Conservation (phyloP, 2,113 vertebrate species). For the Lanius ludovicianus region DNA sequence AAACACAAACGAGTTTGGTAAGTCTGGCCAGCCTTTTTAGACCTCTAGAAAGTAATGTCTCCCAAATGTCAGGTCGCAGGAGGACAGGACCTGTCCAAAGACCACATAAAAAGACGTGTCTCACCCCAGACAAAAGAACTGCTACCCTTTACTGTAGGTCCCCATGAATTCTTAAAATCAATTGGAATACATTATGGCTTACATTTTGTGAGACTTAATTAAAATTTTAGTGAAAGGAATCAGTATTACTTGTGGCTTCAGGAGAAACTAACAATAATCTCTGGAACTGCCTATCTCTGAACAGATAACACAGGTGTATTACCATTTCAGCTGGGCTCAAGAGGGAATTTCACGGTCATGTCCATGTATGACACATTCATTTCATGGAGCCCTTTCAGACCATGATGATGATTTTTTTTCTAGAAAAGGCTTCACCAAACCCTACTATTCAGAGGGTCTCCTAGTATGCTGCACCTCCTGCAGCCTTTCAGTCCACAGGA, state of each 20-base stretch:
- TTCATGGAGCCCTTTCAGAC: not conserved
- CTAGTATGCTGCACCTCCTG: not conserved
- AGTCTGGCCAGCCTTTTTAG: not conserved
- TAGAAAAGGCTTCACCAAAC: not conserved
- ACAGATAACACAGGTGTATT: no score
- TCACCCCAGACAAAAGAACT: not conserved
- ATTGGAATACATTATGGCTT: not conserved
- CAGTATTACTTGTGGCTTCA: not conserved
- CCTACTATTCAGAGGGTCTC: accelerated
- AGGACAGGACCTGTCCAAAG: not conserved
- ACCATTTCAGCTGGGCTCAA: not conserved
- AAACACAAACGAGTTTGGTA: not conserved
- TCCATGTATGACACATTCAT: not conserved
- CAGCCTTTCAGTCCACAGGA: not conserved
- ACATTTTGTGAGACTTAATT: not conserved
- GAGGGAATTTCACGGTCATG: not conserved
- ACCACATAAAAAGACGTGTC: not conserved
- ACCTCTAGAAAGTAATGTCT: not conserved
- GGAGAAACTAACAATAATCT: not conserved
- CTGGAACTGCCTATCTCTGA: not conserved
- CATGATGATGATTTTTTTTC: not conserved
- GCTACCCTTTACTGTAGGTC: not conserved
- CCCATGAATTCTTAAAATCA: not conserved
- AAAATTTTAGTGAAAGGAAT: not conserved
- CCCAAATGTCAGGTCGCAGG: not conserved